A percentile compares a stretch with the other conserved stretches of the same genome.
phyloP scores from a whole-genome alignment of 2,113 vertebrate genomes.

The Clinocottus analis region DNA sequence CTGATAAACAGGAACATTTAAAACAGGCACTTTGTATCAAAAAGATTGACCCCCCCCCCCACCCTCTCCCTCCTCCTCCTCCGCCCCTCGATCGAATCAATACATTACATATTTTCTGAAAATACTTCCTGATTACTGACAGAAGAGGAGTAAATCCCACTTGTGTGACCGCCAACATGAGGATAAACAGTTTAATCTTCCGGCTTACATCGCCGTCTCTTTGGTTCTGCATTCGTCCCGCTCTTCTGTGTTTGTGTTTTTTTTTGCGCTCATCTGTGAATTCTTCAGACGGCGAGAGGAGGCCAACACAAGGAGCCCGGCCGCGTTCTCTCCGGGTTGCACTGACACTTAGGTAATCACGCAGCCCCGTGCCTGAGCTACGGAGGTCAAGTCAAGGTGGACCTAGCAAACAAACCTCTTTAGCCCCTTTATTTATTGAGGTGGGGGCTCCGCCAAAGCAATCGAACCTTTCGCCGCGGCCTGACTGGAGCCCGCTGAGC shows the following conservation, averaged over 20 bases:
- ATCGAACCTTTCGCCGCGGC: constrained; percentile 73
- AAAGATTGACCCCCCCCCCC: neutral
- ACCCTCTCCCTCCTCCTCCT: too few species aligned
- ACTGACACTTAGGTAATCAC: constrained; percentile 80
- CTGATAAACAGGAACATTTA: neutral
- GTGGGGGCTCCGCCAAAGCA: constrained; percentile 71
- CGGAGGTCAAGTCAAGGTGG: constrained; percentile 82
- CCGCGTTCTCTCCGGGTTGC: constrained; percentile 45
- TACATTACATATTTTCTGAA: constrained; percentile 24
- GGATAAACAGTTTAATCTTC: constrained; percentile 54
- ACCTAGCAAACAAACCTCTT: constrained; percentile 84
- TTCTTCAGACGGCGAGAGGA: constrained; percentile 65
- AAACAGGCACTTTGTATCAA: neutral
- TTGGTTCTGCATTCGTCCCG: too few species aligned
- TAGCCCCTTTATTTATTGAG: constrained; percentile 80
- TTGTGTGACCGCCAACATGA: constrained; percentile 58
- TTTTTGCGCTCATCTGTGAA: constrained; percentile 66
- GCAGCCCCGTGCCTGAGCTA: constrained; percentile 70
- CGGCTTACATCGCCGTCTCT: constrained; percentile 17
- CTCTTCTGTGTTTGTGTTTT: constrained; percentile 48
- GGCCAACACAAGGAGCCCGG: constrained; percentile 36
- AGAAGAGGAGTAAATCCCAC: constrained; percentile 18
- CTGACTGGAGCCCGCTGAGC: constrained; percentile 54
- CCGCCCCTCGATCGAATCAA: constrained; percentile 27
- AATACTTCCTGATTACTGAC: constrained; percentile 27